Conservation (phyloP, 2,888 invertebrate genomes). For the Darwinula stevensoni region DNA sequence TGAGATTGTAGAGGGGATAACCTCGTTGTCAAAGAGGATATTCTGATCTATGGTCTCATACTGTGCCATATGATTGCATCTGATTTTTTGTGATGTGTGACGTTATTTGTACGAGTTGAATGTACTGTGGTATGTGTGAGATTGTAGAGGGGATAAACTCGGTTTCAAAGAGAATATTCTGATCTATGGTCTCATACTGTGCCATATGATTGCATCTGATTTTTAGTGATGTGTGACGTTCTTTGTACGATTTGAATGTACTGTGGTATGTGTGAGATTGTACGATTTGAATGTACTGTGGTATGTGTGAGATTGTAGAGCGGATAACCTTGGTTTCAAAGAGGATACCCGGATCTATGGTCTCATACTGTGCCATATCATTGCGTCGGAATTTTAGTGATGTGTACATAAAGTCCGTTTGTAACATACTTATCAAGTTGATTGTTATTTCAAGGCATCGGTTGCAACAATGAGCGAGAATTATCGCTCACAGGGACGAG, state of each 20-base stretch:
- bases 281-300: slow-evolving; percentile 2
- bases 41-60: slow-evolving; percentile 2
- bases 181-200: slow-evolving; percentile 2
- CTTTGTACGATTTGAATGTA: slow-evolving; percentile 2
- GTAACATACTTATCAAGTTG: slow-evolving; percentile 2
- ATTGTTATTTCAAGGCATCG: slow-evolving; percentile 2
- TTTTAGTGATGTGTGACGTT: slow-evolving; percentile 2
- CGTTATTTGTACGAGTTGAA: slow-evolving; percentile 2
- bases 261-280: slow-evolving; percentile 2
- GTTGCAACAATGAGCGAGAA: slow-evolving; percentile 2
- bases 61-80: slow-evolving; percentile 2
- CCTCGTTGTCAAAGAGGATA: slow-evolving; percentile 2
- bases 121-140: slow-evolving; percentile 2
- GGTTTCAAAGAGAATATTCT: slow-evolving; percentile 2
- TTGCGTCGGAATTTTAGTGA: slow-evolving; percentile 2
- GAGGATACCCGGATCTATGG: slow-evolving; percentile 2
- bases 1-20: slow-evolving; percentile 2
- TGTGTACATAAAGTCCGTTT: slow-evolving; percentile 2
- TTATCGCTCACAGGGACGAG: slow-evolving; percentile 2
- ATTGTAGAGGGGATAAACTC: slow-evolving; percentile 2
- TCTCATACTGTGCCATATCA: slow-evolving; percentile 2
- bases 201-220: slow-evolving; percentile 2
- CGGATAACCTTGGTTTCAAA: slow-evolving; percentile 2
- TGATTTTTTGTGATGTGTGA: slow-evolving; percentile 1
- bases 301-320: slow-evolving; percentile 2